Conservation (phyloP, 2,888 invertebrate species). For the Pseudococcus viburni region DNA sequence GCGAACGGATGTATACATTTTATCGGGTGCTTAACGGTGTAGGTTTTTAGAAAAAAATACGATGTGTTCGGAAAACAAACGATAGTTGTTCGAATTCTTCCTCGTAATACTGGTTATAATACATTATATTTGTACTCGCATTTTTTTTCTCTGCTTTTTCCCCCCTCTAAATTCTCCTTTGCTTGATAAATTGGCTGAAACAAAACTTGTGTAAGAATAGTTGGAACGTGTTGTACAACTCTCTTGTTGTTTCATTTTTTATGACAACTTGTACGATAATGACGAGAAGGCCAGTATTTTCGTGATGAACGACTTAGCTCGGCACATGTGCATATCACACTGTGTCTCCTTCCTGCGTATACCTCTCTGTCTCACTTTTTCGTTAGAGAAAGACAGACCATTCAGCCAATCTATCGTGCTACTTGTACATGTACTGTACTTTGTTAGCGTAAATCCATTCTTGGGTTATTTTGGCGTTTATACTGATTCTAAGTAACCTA, state of each 20-base stretch:
- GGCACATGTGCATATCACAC: conserved; percentile 58
- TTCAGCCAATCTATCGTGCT: conserved; percentile 37
- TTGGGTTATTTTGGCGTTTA: not conserved
- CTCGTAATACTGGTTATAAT: not conserved
- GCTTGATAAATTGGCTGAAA: conserved; percentile 56
- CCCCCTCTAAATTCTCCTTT: conserved; percentile 31
- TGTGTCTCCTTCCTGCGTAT: conserved; percentile 12
- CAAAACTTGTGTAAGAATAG: conserved; percentile 56
- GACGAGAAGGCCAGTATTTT: conserved; percentile 56
- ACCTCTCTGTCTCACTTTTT: not conserved
- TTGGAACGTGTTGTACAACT: conserved; percentile 56
- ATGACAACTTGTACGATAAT: conserved; percentile 56
- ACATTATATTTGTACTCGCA: not conserved
- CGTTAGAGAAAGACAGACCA: not conserved
- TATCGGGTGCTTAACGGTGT: conserved; percentile 53
- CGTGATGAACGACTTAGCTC: conserved; percentile 44
- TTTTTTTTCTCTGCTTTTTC: not conserved
- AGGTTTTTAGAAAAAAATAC: conserved; percentile 27
- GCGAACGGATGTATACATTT: conserved; percentile 57
- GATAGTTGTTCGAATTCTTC: conserved; percentile 16
- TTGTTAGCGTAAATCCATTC: conserved; percentile 34
- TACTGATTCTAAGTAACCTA: not conserved
- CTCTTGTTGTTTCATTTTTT: conserved; percentile 55
- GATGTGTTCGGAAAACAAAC: conserved; percentile 52
- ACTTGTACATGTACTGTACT: not conserved